Base-by-base conservation (phyloP, 2,888 invertebrate genomes). In the Ectemnius cavifrons region DNA sequence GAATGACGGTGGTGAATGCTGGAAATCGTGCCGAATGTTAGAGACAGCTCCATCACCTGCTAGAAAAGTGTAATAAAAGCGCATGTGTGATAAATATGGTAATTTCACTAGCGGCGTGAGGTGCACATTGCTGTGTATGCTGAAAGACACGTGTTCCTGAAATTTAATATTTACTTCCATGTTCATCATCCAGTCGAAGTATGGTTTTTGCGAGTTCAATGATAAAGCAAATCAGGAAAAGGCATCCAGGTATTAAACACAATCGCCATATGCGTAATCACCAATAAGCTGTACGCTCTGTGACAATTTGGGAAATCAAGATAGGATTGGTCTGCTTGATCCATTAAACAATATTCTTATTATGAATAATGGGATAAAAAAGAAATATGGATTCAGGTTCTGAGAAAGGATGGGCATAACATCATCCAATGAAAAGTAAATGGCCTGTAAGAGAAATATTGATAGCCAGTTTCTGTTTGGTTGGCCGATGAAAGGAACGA, bases 1-100 rank as follows among this genome's bases (percentile, higher is more conserved):
- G 52, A 14, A 52, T 16, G 52, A 14, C 16, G 52, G 16, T 16
- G 52, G n/a, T 52, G 2, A 52, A 52, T 52, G 52, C n/a, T 16
- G n/a, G 16, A 16, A 52, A 16, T 20, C 47, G 23, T 60, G 62
- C 73, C 52, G 11, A 52, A 52, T 4, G 59, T 62, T 58, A 72
- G 60, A 69, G n/a, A 23, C 59, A 56, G 70, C 73, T 72, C 84
- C 87, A 66, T 76, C 85, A 87, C 86, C 87, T 86, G 83, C 73
- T 80, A 73, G 72, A 83, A 73, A 75, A 57, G 77, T 65, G 79
- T 75, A 67, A 76, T 78, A 59, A 67, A 82, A 80, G 82, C 78
- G 37, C 71, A 45, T 78, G 65, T 67, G 71, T 46, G 47, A 58
- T 70, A 65, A 63, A 52, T 73, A 52, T 57, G 75, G 64, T 27